Evolutionary conservation across 1,140 invertebrate species (phyloP), one percentile per base, ranked within the genome.

Genomic region (Drosophila neocordata): DNA sequence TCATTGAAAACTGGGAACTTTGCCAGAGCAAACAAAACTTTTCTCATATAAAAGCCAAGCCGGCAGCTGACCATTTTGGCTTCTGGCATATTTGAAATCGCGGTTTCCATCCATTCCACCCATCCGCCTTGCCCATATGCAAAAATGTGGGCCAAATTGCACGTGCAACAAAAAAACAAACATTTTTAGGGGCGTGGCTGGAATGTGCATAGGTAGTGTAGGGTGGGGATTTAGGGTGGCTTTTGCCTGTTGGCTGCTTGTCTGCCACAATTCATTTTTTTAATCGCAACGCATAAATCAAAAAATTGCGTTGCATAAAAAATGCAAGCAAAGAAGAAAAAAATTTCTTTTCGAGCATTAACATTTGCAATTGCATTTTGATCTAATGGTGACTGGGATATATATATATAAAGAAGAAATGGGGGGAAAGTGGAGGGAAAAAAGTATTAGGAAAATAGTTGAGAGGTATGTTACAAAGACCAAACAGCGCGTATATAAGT

Each of bases 191-290:
- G 27, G 27, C 27, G 15, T n/a, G 15, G 15, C 15, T 2, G 41
- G 41, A 11, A 13, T 8, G 31, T 18, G 13, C n/a, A 35, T 18
- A 56, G 24, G 13, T 13, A 13, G 18, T 20, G 38, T 35, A 37
- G 51, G 72, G 48, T 55, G 65, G 51, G 51, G 13, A 24, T 24
- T 24, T 35, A 20, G n/a, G 38, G 4, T 5, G 24, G 27, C 6
- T 3, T 31, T 31, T 31, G 27, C 27, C 27, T 31, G 27, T 31
- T 31, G 27, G 67, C 71, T 27, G 27, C 27, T 59, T 79, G 79
- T 88, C 84, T 89, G 84, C 85, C 85, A 89, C 85, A 85, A 89
- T 81, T 89, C 80, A 89, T 89, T 80, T 85, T 75, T 87, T 89
- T 89, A 89, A 89, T 89, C 85, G 85, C 80, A 69, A 81, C 59